Base-by-base conservation (phyloP, 2,797 vertebrate genomes). In the Muraenolepis orangiensis region DNA sequence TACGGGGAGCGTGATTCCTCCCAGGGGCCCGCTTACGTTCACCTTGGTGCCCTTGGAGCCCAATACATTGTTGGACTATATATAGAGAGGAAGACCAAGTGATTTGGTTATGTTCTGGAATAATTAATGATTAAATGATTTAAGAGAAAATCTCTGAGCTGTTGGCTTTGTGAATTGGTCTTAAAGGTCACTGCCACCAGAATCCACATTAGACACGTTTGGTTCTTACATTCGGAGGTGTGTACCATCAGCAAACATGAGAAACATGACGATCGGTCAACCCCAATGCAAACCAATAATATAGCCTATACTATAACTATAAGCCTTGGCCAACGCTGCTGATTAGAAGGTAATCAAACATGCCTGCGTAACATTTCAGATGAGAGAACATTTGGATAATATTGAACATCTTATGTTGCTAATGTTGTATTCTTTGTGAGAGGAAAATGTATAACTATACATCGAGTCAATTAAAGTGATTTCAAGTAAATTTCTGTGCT, bases 1-100 rank as follows among this genome's bases (percentile, higher is more conserved):
- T 5, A 68, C 67, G 0, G 80, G 81, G 38, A 82, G 18, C 6
- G 51, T 80, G 70, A 91, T 81, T 70, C 86, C 89, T 0, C 70
- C 3, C 1, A 71, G 30, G 1, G 28, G 34, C 38, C 76, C 0
- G 1, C 32, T 0, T 1, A 0, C 6, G 10, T 70, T 12, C 20
- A 34, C 34, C 4, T 0, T 11, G 26, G 2, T 0, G 3, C 0
- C 0, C 14, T 6, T 34, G 34, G n/a, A n/a, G n/a, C n/a, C n/a
- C n/a, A n/a, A 14, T 1, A 73, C 14, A 0, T 7, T 0, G 0
- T 3, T 1, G 13, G 78, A n/a, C 85, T 88, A n/a, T n/a, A n/a
- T n/a, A n/a, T n/a, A 18, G 7, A 74, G 18, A 72, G 5, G 30
- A 78, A 70, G n/a, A n/a, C n/a, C n/a, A n/a, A 32, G 10, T 1